These are phyloP conservation scores for Crypturellus undulatus DNA, from an alignment of 2,113 vertebrate genomes.

Conservation along the genomic window DNA sequence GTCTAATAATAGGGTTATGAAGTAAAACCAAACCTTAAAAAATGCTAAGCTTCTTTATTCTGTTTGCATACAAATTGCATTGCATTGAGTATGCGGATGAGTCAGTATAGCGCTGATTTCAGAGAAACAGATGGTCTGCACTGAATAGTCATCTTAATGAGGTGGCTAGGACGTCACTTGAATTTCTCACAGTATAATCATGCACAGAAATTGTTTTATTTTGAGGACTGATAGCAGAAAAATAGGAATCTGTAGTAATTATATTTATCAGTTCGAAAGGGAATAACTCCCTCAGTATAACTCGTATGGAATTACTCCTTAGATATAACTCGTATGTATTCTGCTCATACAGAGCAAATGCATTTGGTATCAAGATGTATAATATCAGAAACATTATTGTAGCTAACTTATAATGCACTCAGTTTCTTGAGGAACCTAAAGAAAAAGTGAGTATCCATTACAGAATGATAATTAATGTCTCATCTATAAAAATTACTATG, in stretches of 20 bases:
- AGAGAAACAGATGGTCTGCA: conserved; percentile 58
- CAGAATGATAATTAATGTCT: neutral
- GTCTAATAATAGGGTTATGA: conserved; percentile 66
- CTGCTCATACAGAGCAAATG: neutral
- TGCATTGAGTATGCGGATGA: conserved; percentile 55
- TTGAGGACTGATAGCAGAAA: neutral
- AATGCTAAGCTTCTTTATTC: conserved; percentile 69
- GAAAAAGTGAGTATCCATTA: neutral
- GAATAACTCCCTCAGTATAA: neutral
- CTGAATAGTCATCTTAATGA: conserved; percentile 69
- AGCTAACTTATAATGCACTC: neutral
- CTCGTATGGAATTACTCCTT: neutral
- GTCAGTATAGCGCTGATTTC: conserved; percentile 46
- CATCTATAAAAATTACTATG: neutral
- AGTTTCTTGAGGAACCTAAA: neutral
- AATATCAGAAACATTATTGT: neutral
- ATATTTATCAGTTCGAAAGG: neutral
- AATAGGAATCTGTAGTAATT: neutral
- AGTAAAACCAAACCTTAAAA: conserved; percentile 64
- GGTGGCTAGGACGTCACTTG: conserved; percentile 30
- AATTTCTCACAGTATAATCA: conserved; percentile 9
- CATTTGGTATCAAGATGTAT: neutral
- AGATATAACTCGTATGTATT: neutral
- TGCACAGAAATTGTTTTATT: neutral
- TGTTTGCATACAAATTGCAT: conserved; percentile 68